phyloP scores from a whole-genome alignment of 2,888 invertebrate species.

The Drosophila peninsularis region DNA sequence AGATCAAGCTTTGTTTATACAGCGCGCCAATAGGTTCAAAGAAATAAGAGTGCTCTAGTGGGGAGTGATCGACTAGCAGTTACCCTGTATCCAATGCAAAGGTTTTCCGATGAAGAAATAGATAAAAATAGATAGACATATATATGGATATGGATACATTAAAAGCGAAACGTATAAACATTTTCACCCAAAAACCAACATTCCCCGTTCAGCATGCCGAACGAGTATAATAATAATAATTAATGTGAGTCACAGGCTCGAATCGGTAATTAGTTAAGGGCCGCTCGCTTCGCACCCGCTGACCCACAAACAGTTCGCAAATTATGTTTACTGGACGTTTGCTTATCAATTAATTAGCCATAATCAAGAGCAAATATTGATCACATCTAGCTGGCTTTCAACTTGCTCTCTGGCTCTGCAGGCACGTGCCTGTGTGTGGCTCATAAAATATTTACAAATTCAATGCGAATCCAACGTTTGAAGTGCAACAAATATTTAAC shows the following conservation, averaged over 20 bases:
- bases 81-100: too few relatives aligned
- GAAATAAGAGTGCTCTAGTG: background rate
- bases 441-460: constrained; percentile 63
- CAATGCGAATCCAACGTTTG: constrained; percentile 68
- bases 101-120: too few relatives aligned
- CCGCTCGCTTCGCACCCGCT: constrained; percentile 6
- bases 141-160: too few relatives aligned
- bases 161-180: too few relatives aligned
- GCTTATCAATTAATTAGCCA: constrained; percentile 77
- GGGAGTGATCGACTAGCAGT: background rate
- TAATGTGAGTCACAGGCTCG: constrained; percentile 1
- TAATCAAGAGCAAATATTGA: constrained; percentile 68
- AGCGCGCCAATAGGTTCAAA: background rate
- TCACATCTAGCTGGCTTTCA: constrained; percentile 16
- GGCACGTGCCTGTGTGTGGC: background rate
- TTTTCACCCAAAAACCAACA: background rate
- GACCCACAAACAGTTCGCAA: constrained; percentile 17
- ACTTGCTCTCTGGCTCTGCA: background rate
- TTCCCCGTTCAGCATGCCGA: background rate
- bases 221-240: background rate
- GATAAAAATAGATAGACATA: too few relatives aligned
- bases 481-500: constrained; percentile 73
- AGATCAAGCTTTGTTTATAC: background rate
- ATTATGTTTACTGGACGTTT: constrained; percentile 65
- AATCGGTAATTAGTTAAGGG: constrained; percentile 16